Conservation (phyloP, 1,140 invertebrate genomes). For the Pentalonia nigronervosa region DNA sequence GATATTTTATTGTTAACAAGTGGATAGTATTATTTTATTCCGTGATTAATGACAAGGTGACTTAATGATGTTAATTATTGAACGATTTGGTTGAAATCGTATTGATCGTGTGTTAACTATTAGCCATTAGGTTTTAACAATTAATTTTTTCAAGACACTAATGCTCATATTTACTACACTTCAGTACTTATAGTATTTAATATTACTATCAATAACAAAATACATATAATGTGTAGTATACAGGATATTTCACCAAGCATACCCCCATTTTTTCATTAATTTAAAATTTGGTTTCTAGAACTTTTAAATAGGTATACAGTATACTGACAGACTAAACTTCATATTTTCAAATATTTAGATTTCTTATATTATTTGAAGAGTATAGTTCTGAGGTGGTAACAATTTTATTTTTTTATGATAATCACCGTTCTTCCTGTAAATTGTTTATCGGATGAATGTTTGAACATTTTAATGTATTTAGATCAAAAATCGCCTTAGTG, state of each 20-base stretch:
- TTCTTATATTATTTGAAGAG: too few relatives aligned
- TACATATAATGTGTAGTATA: neutral
- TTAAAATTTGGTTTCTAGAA: neutral
- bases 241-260: neutral
- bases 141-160: neutral
- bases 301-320: neutral
- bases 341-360: too few relatives aligned
- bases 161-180: neutral
- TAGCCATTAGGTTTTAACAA: neutral
- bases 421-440: neutral
- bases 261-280: neutral
- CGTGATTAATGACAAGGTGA: neutral
- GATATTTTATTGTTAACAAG: neutral
- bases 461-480: too few relatives aligned
- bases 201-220: neutral
- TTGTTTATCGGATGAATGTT: neutral
- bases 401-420: neutral
- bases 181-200: neutral
- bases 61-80: neutral
- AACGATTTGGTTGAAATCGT: neutral
- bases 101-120: neutral
- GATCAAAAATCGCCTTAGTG: too few relatives aligned
- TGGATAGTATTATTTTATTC: neutral
- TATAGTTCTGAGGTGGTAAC: too few relatives aligned
- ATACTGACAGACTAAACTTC: neutral